Conservation (phyloP, 2,797 vertebrate genomes). For the Silurus aristotelis region DNA sequence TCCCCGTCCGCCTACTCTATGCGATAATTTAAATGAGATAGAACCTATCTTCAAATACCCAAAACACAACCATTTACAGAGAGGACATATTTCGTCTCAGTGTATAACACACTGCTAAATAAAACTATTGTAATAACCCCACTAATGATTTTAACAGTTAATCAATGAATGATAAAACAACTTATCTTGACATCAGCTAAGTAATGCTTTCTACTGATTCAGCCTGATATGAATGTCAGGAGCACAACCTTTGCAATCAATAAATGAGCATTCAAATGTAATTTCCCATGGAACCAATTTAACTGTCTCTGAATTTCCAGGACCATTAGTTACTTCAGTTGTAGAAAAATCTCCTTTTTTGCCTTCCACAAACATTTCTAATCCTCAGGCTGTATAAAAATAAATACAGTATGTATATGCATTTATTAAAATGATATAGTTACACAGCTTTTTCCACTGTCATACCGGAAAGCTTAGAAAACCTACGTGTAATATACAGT, state of each 20-base stretch:
- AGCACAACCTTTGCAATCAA: background rate
- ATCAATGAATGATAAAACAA: slow-evolving; percentile 1
- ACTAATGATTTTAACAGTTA: background rate
- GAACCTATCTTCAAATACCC: background rate
- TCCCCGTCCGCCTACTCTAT: slow-evolving; percentile 9
- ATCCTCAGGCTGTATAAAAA: background rate
- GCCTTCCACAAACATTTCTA: background rate
- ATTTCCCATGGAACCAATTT: background rate
- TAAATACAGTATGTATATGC: background rate
- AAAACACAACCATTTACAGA: background rate
- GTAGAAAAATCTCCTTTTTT: background rate
- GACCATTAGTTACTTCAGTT: background rate
- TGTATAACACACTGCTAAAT: background rate
- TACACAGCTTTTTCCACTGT: background rate
- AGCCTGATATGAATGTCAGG: background rate
- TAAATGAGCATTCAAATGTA: slow-evolving; percentile 4
- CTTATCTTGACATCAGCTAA: background rate
- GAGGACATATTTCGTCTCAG: background rate
- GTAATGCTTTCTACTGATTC: background rate
- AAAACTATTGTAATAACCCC: background rate
- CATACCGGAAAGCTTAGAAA: background rate
- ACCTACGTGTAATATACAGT: background rate
- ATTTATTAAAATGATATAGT: too few species aligned
- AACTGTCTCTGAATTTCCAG: background rate
- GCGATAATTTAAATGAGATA: background rate